Base-by-base conservation (phyloP, 1,140 invertebrate genomes). In the Rhagoletis pomonella region DNA sequence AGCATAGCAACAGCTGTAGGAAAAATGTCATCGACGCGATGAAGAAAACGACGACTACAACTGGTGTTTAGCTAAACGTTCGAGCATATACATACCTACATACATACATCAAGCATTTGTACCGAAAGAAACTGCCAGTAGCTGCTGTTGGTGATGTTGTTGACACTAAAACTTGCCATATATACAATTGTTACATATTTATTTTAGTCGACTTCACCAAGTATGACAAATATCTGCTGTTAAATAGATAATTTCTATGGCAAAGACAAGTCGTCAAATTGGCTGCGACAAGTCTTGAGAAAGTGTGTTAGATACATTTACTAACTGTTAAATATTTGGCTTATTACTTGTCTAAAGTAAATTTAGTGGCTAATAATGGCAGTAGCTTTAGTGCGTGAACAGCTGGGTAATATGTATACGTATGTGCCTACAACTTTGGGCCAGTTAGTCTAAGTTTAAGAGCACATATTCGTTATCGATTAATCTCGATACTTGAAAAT, bases 101-200 rank as follows among this genome's bases (percentile, higher is more conserved):
- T 29, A 29, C 29, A 29, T 29, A 29, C 29, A 29, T 29, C 29
- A 29, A 17, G n/a, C 19, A 42, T 73, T 73, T 39, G 17, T 42
- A 50, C 14, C 17, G 19, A 29, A 29, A 12, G 17, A 73, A 73
- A 47, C 3, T 73, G 67, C 39, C 65, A 73, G 42, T 42, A 47
- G 42, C 67, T 42, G 39, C 42, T 73, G 67, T 39, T 29, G 65
- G 19, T 17, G 42, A 73, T 44, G 67, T 73, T 73, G 67, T 73
- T 73, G 67, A 73, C 67, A 47, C 44, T 42, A 73, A 73, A 5
- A 55, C 39, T 17, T 44, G 67, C 42, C 67, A 73, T 73, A 73
- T 73, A 73, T 44, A 73, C 67, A 55, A 19, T 81, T 81, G 44
- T 81, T 81, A 81, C 73, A 81, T 81, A 81, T 81, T 81, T 81